Percentiles rank a stretch among this genome's conserved stretches.
These are phyloP conservation scores for Peromyscus californicus DNA, from an alignment of 2,113 vertebrate genomes.

Conservation along the genomic window DNA sequence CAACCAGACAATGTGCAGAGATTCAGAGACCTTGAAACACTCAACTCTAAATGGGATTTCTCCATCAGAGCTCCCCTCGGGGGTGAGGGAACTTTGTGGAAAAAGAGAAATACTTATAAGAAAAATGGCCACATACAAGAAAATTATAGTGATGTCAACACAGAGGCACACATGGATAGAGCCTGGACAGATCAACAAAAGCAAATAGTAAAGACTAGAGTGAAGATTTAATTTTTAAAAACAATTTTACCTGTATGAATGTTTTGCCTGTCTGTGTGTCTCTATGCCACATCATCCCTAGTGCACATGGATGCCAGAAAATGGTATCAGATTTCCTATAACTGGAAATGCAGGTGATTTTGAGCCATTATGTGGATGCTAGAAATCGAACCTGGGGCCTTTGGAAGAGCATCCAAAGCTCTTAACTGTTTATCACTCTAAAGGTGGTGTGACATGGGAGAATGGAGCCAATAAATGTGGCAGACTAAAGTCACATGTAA, in stretches of 20 bases:
- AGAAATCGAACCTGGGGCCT: neutral
- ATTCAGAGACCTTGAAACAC: neutral
- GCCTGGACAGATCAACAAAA: neutral
- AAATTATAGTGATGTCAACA: constrained; percentile 21
- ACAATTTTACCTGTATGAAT: neutral
- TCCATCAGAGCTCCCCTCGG: neutral
- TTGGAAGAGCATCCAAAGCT: neutral
- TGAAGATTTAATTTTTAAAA: neutral
- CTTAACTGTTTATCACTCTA: neutral
- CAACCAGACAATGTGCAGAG: neutral
- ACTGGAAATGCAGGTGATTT: neutral
- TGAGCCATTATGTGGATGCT: neutral
- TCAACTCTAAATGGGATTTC: neutral
- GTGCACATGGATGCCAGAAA: neutral
- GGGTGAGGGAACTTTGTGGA: neutral
- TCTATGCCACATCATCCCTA: neutral
- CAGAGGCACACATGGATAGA: neutral
- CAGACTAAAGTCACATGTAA: neutral
- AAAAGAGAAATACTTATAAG: neutral
- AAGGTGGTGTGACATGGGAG: neutral
- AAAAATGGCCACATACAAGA: neutral
- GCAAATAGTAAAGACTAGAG: neutral
- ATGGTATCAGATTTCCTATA: neutral
- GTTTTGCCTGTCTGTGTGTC: neutral
- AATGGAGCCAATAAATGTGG: neutral